Percentiles rank a stretch among this genome's conserved stretches.
These are phyloP conservation scores for Myotis lucifugus DNA, from an alignment of 2,113 vertebrate genomes.

Conservation along the genomic window DNA sequence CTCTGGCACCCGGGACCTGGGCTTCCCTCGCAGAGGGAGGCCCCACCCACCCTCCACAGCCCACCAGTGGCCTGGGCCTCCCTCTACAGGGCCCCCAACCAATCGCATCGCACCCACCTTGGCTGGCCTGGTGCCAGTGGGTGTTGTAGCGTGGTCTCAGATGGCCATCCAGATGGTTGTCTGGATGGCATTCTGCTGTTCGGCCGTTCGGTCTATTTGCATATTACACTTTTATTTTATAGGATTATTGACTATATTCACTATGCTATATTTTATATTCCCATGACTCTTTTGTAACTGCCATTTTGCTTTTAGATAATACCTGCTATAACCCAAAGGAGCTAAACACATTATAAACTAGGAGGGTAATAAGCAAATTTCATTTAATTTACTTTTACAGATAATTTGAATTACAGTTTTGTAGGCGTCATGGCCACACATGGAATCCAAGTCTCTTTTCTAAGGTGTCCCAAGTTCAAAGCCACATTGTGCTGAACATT, in stretches of 20 bases:
- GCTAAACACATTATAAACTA: neutral
- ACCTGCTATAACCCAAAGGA: neutral
- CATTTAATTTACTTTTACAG: constrained; percentile 25
- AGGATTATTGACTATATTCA: neutral
- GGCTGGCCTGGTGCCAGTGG: too few species aligned
- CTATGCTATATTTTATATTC: neutral
- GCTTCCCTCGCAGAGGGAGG: too few species aligned
- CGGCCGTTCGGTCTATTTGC: too few species aligned
- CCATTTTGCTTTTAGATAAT: neutral
- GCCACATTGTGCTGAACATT: neutral
- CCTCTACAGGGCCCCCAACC: too few species aligned
- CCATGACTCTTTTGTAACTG: neutral
- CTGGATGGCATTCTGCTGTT: too few species aligned
- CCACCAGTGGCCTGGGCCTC: too few species aligned
- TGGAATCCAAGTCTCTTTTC: neutral
- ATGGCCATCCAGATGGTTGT: too few species aligned
- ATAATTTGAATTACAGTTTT: constrained; percentile 31
- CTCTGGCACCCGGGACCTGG: too few species aligned
- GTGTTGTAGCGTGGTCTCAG: too few species aligned
- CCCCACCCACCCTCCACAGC: too few species aligned
- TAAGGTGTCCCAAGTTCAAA: constrained; percentile 22
- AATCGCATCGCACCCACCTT: too few species aligned
- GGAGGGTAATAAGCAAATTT: neutral
- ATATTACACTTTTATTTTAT: too few species aligned
- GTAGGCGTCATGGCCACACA: neutral